Percentiles rank a stretch among this genome's conserved stretches.
Conservation (phyloP, 1,140 invertebrate species). For the Halotydeus destructor region DNA sequence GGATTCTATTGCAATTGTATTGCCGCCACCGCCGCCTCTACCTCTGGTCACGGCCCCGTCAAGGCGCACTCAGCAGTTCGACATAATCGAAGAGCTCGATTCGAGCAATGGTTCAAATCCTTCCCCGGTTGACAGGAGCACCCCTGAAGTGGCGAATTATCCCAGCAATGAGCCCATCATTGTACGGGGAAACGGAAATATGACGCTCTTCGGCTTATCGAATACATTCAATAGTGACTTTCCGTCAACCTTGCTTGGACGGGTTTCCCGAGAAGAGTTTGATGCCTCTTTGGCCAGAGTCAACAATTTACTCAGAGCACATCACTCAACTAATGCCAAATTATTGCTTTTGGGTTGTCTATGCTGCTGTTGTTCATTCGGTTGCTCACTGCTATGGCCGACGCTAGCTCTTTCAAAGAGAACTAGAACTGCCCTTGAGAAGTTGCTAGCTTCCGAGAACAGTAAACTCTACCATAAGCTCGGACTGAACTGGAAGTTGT, state of each 20-base stretch:
- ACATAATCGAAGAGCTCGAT: constrained; percentile 10
- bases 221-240: constrained; percentile 11
- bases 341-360: constrained; percentile 14
- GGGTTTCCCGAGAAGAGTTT: constrained; percentile 14
- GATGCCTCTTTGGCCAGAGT: constrained; percentile 9
- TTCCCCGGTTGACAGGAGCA: constrained; percentile 3
- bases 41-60: no score
- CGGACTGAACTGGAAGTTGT: constrained; percentile 14
- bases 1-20: no score
- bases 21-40: no score
- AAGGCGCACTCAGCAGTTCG: background rate
- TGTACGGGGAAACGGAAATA: constrained; percentile 14
- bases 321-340: constrained; percentile 14
- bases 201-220: constrained; percentile 15
- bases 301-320: constrained; percentile 9
- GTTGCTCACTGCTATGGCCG: constrained; percentile 15
- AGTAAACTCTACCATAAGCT: constrained; percentile 13
- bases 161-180: constrained; percentile 12
- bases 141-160: constrained; percentile 1
- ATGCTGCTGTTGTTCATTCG: constrained; percentile 15
- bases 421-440: constrained; percentile 11
- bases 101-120: constrained; percentile 1
- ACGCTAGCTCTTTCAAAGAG: constrained; percentile 14
- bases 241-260: constrained; percentile 12
- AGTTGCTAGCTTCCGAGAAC: constrained; percentile 14